Evolutionary conservation across 2,888 invertebrate species (phyloP), one percentile per base, ranked within the genome.

Genomic region (Elysia crispata): DNA sequence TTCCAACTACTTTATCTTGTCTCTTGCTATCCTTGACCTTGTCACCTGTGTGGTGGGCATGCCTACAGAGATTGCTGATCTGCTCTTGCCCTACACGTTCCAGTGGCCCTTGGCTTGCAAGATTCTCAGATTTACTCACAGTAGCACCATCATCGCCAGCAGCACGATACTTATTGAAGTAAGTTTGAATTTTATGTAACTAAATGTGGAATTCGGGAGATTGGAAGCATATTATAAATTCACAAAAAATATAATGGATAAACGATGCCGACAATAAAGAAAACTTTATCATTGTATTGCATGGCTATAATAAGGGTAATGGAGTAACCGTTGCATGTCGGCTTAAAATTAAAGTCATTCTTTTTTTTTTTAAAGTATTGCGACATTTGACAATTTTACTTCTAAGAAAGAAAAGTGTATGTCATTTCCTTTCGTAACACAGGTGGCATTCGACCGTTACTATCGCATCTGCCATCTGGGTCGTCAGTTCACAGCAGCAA

Each of bases 1-100:
- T 1, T 89, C 89, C 0, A 87, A 89, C 81, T 89, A 87, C 83
- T 90, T 90, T 83, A 90, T 90, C 66, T 80, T 90, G 64, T 85
- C 87, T 18, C 83, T 88, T 49, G 88, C 89, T 30, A 79, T 86
- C 74, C 86, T 90, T 81, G 89, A 90, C 86, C 85, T 90, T 60
- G 83, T 90, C 76, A 89, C 87, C n/a, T 90, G 89, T 76, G 66
- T 89, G 18, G 84, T 90, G 28, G 89, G 89, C 20, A 87, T 90
- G 85, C 89, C 89, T 33, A 89, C 89, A 25, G 89, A 90, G 81
- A 87, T 90, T 25, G 87, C 88, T 31, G 89, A 90, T 81, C 85
- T 90, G 20, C 80, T 88, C 50, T 87, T 86, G 81, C 89, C 89
- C 20, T 89, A 88, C 82, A 87, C 88, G 85, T 90, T 90, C 81